Evolutionary conservation across 2,888 invertebrate genomes (phyloP), one percentile per base, ranked within the genome.

Genomic region (Rhyacophila evoluta): DNA sequence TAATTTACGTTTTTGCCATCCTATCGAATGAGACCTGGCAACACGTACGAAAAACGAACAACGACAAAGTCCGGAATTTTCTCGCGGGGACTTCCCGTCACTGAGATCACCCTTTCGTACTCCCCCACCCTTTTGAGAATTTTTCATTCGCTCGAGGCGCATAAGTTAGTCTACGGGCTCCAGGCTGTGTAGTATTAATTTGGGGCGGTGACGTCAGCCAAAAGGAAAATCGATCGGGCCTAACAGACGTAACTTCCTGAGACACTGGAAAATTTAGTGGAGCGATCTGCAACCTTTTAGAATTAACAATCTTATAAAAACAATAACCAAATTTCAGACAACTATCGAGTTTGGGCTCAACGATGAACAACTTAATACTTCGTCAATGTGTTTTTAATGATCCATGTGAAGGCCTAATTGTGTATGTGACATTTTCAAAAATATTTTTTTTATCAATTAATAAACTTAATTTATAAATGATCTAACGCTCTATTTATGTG

Each of bases 201-300:
- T 55, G 55, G 55, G 55, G 55, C 55, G 55, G 55, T 55, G 55
- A 55, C 55, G 55, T 55, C 55, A 55, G 15, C 25, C 19, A 19
- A 55, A 55, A 4, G 55, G 55, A 55, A 55, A 55, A 55, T 55
- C 55, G 55, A 55, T 55, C 25, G 25, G 1, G 25, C 1, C 19
- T 10, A 12, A 19, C 10, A 15, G 55, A 8, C 55, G 55, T 4
- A 25, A 10, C 55, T 55, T 25, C 15, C 55, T 10, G 19, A 55
- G 29, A 4, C 29, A n/a, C n/a, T n/a, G 29, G 29, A 33, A 33
- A 33, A 33, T 33, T 33, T 33, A 6, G 4, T 33, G 6, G 5
- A 41, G 55, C 25, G 55, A 12, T 8, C 1, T 2, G 10, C 55
- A 55, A 55, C 55, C 12, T 33, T 33, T 33, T n/a, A n/a, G n/a